These are phyloP conservation scores for Calephelis nemesis DNA, from an alignment of 1,140 invertebrate genomes.

Conservation along the genomic window DNA sequence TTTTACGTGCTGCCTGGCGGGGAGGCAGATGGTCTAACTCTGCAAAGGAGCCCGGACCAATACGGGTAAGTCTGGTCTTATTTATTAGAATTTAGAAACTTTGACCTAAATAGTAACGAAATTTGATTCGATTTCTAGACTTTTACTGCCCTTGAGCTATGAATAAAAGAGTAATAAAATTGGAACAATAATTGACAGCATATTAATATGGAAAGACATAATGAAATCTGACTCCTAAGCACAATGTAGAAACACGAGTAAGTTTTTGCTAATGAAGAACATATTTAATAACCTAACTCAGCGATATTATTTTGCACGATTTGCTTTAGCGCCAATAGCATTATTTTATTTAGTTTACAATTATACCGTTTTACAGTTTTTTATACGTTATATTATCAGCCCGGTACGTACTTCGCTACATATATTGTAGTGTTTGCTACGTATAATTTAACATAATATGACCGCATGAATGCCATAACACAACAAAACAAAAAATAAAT, in stretches of 20 bases:
- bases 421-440: too few relatives aligned
- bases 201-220: neutral
- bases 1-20: too few relatives aligned
- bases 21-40: too few relatives aligned
- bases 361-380: neutral
- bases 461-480: too few relatives aligned
- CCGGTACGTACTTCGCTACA: too few relatives aligned
- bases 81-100: too few relatives aligned
- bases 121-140: neutral
- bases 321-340: neutral
- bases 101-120: too few relatives aligned
- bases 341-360: neutral
- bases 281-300: neutral
- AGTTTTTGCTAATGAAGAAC: slow-evolving; percentile 1
- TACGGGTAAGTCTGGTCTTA: too few relatives aligned
- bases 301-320: neutral
- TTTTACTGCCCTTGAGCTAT: neutral
- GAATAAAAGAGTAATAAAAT: neutral
- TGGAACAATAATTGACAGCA: neutral
- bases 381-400: too few relatives aligned
- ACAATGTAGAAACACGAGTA: slow-evolving; percentile 11
- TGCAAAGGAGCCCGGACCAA: too few relatives aligned
- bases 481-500: too few relatives aligned
- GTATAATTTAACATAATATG: too few relatives aligned
- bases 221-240: neutral